Evolutionary conservation across 2,888 invertebrate species (phyloP), one percentile per base, ranked within the genome.

Genomic region (Calameuta filiformis): DNA sequence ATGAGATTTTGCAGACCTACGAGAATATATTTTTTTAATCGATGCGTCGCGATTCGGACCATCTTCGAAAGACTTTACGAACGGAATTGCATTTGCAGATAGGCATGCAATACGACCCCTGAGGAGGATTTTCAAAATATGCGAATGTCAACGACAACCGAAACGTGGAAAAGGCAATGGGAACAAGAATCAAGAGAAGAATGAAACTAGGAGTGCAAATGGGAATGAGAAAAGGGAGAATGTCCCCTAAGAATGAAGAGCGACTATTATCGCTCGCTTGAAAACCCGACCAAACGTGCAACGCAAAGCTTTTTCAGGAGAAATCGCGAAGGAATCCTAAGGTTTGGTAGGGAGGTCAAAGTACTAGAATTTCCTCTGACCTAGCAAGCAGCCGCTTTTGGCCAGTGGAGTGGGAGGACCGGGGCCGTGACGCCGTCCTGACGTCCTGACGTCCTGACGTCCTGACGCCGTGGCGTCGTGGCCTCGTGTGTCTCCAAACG

Each of bases 61-160:
- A 85, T 83, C 84, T 88, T 88, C 88, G 88, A 15, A 15, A 37
- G 37, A 37, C 4, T 12, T 15, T 37, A 12, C 37, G 37, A 12
- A 40, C 37, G 37, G 15, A 15, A 40, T 40, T 40, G 15, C 40
- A 15, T 4, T 40, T 40, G 15, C 40, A 34, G 78, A 76, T 78
- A 76, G 77, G 75, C 12, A 35, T 12, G 35, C 78, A 78, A 80
- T 73, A 78, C 76, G 78, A 33, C n/a, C 35, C 40, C 73, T 68
- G 37, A 71, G 68, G 71, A 76, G 68, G 68, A 35, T 76, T 75
- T 73, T 75, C 77, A 31, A 68, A 35, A 75, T 68, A 68, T 56
- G 37, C 35, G 68, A 79, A 73, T 37, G 73, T 73, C 35, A 76
- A 68, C 56, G 73, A 73, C 73, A 76, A 69, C 69, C 15, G 30